Evolutionary conservation across 1,140 invertebrate genomes (phyloP), one percentile per base, ranked within the genome.

Genomic region (Chlorops oryzae): DNA sequence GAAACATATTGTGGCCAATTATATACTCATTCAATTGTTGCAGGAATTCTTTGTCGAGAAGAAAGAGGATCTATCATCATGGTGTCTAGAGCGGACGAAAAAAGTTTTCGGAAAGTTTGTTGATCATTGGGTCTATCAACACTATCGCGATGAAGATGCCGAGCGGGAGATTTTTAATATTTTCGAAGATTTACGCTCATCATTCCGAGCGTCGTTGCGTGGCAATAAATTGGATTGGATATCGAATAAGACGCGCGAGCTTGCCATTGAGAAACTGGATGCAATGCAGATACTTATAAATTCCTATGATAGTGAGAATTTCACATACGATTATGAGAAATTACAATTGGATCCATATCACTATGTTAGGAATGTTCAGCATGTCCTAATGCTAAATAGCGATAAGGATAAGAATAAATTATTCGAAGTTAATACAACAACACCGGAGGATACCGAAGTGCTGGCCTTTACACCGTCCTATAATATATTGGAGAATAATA

Each of bases 401-500:
- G 44, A 34, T 2, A 41, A 59, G 22, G 9, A n/a, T 10, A 48
- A 55, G 0, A 44, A 53, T 3, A 41, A 39, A 24, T 49, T 68
- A 9, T 44, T 63, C 42, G 10, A 57, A 21, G 52, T 57, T 0
- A n/a, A 22, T 15, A 53, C 57, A 17, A 55, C 59, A n/a, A 59
- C 62, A 0, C 12, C 63, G 9, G 61, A 68, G 34, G 56, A 52
- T 2, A 56, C 56, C 2, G 45, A 57, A 13, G 6, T 54, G 9
- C 51, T 68, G 0, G 62, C 63, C n/a, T 67, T 57, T 6, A 61
- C 65, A 5, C 65, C 63, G 0, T 61, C 56, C 38, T 68, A 69
- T 37, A 59, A 65, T 6, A 47, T 68, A 1, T 21, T 65, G 15
- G 63, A 66, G 43, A 70, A 70, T 34, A 15, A 12, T 0, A 63